phyloP scores from a whole-genome alignment of 2,888 invertebrate genomes.

The Eupelmus urozonus region DNA sequence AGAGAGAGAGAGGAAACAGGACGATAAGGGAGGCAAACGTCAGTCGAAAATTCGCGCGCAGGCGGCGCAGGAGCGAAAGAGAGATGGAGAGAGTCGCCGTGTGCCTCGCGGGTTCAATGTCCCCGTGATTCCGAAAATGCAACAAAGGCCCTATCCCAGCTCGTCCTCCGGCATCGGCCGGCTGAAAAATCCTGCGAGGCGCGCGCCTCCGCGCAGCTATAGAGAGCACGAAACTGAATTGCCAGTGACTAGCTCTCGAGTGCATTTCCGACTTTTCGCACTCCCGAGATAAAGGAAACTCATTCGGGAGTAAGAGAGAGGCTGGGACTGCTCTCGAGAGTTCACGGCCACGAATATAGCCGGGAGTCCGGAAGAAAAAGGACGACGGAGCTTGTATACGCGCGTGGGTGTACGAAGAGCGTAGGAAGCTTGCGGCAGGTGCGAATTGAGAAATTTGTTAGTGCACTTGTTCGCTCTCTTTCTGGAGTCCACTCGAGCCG shows the following conservation, averaged over 20 bases:
- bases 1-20: too few relatives aligned
- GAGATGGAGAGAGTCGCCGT: too few relatives aligned
- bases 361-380: not conserved
- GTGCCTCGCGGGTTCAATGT: too few relatives aligned
- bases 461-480: conserved; percentile 20
- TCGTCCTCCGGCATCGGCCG: not conserved
- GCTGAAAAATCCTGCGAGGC: not conserved
- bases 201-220: too few relatives aligned
- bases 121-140: conserved; percentile 33
- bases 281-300: not conserved
- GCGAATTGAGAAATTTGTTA: conserved; percentile 18
- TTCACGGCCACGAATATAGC: not conserved
- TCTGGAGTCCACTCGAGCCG: conserved; percentile 19
- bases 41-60: too few relatives aligned
- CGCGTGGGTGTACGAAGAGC: conserved; percentile 55
- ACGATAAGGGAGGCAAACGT: too few relatives aligned
- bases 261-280: not conserved
- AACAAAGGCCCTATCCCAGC: conserved; percentile 9
- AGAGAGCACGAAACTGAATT: not conserved
- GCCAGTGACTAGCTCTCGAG: not conserved
- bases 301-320: not conserved
- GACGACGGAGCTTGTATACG: too few relatives aligned
- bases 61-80: too few relatives aligned
- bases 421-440: conserved; percentile 53
- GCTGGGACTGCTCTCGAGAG: not conserved